Evolutionary conservation across 2,888 invertebrate genomes (phyloP), one percentile per base, ranked within the genome.

Genomic region (Drosophila subsilvestris): DNA sequence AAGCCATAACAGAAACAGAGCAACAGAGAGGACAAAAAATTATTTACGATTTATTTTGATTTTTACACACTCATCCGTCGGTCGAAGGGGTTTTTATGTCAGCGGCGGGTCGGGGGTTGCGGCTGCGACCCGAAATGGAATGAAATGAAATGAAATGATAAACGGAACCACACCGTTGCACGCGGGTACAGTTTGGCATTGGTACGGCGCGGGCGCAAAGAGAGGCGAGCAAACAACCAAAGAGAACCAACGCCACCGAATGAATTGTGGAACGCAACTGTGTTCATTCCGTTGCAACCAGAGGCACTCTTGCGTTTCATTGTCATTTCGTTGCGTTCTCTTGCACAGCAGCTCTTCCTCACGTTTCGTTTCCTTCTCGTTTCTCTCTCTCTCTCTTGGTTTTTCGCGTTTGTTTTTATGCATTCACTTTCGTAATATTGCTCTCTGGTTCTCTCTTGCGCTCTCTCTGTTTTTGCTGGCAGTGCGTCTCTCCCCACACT

Each of bases 11-110:
- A 37, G 37, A 37, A 6, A 37, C 65, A 54, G 66, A 50, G 55
- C 60, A 42, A 44, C 57, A 60, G 51, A 74, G 78, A 78, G 79
- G 75, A 80, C 78, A 76, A 78, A 86, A 86, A 85, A 85, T 82
- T 87, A 84, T 87, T 84, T 84, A 84, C 84, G 84, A 84, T 84
- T 87, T 84, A 84, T 84, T 84, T 84, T 84, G 84, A 84, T 87
- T 75, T 73, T 74, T 71, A 63, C 71, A 58, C 50, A 53, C 54
- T 20, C 44, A 18, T 45, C 8, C 17, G 17, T 69, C 68, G 54
- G 22, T 20, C 56, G 48, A 7, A 25, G n/a, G 73, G 80, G 78
- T 75, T 85, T 86, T 82, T 75, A 75, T 84, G 84, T 84, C 84
- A 84, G 71, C 72, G 85, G 84, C 70, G 81, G 78, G 84, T 78